Conservation (phyloP, 2,888 invertebrate species). For the Nephrotoma appendiculata region DNA sequence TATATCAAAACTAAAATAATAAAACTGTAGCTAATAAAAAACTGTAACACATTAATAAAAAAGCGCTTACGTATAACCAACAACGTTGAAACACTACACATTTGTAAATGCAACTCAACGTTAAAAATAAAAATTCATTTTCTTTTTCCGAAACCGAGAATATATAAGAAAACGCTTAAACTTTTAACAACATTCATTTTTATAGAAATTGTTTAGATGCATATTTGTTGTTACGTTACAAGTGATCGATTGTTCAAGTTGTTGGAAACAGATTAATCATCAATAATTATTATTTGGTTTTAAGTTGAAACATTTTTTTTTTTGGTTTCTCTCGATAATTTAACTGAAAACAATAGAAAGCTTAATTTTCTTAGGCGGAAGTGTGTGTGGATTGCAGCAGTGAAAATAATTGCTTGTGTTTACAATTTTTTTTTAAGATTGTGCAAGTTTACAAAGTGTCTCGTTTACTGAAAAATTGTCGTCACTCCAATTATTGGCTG, state of each 20-base stretch:
- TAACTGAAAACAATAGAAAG: too few species aligned
- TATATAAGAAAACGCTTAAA: neutral
- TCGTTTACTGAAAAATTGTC: neutral
- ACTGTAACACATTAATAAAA: neutral
- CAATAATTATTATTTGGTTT: neutral
- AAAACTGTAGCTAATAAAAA: neutral
- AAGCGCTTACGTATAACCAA: neutral
- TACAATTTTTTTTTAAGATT: neutral
- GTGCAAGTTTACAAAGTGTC: neutral
- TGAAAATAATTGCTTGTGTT: neutral
- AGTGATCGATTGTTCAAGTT: neutral
- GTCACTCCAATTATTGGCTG: neutral
- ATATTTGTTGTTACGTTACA: neutral
- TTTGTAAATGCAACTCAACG: neutral
- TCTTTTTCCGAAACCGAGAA: neutral
- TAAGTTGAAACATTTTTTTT: neutral
- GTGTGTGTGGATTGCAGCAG: neutral
- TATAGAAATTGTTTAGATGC: neutral
- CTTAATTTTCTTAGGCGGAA: neutral
- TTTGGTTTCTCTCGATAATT: neutral
- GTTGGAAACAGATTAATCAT: neutral
- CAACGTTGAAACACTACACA: neutral
- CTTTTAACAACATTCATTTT: neutral
- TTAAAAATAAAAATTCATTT: neutral
- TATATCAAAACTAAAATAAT: neutral